phyloP scores from a whole-genome alignment of 2,113 vertebrate species.

The Corythaixoides concolor region DNA sequence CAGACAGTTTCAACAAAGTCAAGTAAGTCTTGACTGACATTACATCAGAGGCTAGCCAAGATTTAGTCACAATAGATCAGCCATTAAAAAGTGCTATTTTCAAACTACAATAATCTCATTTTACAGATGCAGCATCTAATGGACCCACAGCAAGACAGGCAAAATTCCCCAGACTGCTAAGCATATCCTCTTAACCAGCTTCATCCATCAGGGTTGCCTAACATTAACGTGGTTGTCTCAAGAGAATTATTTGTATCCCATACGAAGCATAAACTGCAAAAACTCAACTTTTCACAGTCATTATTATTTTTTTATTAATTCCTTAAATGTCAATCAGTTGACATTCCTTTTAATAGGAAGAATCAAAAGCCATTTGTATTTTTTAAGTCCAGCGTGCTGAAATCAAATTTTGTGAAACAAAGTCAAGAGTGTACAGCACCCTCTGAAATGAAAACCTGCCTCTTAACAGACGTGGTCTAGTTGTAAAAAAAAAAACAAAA shows the following conservation, averaged over 20 bases:
- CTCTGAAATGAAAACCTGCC: background rate
- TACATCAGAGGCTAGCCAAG: background rate
- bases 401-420: background rate
- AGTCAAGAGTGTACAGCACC: background rate
- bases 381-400: background rate
- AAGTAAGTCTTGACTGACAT: background rate
- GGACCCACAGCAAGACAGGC: background rate
- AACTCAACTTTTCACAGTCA: background rate
- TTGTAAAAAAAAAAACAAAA: background rate
- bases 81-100: constrained; percentile 13
- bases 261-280: background rate
- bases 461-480: background rate
- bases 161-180: constrained; percentile 17
- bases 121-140: background rate
- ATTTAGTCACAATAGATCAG: background rate
- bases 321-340: background rate
- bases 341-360: background rate
- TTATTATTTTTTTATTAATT: background rate
- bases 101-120: constrained; percentile 32
- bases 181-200: background rate
- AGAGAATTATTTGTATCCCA: background rate
- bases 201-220: background rate
- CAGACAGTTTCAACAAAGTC: background rate
- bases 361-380: background rate
- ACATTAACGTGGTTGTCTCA: background rate